Evolutionary conservation across 2,888 invertebrate species (phyloP), one percentile per base, ranked within the genome.

Genomic region (Dusona sp.): DNA sequence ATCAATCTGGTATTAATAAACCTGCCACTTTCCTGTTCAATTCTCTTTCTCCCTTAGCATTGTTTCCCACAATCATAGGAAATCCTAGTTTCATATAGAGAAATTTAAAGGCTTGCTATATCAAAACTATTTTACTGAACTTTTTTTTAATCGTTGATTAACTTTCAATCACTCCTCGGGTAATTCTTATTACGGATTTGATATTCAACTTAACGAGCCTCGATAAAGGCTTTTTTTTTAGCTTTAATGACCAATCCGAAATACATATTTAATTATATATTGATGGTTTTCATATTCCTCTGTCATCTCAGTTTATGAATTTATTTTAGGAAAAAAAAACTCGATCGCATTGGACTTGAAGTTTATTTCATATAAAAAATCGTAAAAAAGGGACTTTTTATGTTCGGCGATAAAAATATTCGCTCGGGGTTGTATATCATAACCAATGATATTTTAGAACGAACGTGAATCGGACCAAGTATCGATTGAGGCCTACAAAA

Each of bases 1-100:
- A 88, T 85, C 88, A 89, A 89, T 90, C 88, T 75, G 57, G 83
- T 79, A 68, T 33, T 70, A 79, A 88, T 85, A 87, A 90, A 88
- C 88, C 87, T 87, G 45, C 51, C 74, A 74, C 85, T 83, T 84
- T 48, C 33, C 45, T 48, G n/a, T 22, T n/a, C 45, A 3, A 33
- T 48, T 36, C 57, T 29, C 61, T 22, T 45, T 33, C 48, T 33
- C 33, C n/a, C 45, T 45, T 13, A 13, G 7, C 48, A 77, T 77
- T 77, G 75, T 64, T 64, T 48, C 19, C n/a, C 45, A n/a, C 4
- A 8, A 9, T 13, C 48, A n/a, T 45, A n/a, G 45, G 11, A 29
- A 48, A 48, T 13, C 6, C 16, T 7, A 61, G 0, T 29, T 61
- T 29, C 19, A 29, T 16, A 0, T 6, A 6, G 29, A 16, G 3